Evolutionary conservation across 2,888 invertebrate species (phyloP).

Genomic region (Xanthorhoe spadicearia): DNA sequence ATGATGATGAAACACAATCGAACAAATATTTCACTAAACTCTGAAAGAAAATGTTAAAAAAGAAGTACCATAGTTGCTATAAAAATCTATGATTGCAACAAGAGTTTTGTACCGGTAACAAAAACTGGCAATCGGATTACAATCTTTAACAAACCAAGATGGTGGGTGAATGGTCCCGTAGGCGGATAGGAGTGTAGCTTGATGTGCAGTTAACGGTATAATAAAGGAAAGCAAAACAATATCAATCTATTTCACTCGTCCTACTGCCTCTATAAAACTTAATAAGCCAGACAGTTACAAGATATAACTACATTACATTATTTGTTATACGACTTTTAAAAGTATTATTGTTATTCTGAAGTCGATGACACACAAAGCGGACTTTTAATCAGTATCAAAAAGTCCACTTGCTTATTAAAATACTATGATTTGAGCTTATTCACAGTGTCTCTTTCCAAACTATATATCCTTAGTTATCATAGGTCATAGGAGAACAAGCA

Average conservation of each 20-base stretch:
- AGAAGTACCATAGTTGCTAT: too few species aligned
- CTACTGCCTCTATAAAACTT: slow-evolving; percentile 29
- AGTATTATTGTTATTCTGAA: background rate
- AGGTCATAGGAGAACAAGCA: too few species aligned
- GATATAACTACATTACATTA: slow-evolving; percentile 4
- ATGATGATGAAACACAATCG: too few species aligned
- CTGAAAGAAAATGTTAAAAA: too few species aligned
- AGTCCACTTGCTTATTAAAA: too few species aligned
- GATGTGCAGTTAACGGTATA: slow-evolving; percentile 42
- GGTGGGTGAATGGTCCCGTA: slow-evolving; percentile 38
- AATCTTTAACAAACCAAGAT: background rate
- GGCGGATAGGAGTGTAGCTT: slow-evolving; percentile 41
- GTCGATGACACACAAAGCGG: background rate
- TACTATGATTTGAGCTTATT: too few species aligned
- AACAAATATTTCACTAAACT: too few species aligned
- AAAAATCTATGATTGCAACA: background rate
- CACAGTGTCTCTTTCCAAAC: too few species aligned
- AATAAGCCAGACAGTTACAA: slow-evolving; percentile 20
- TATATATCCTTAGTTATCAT: too few species aligned
- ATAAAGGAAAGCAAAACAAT: slow-evolving; percentile 40
- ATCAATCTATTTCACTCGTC: slow-evolving; percentile 27
- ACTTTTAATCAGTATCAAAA: too few species aligned
- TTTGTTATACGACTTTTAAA: slow-evolving; percentile 12
- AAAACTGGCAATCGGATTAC: slow-evolving; percentile 18
- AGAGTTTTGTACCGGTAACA: slow-evolving; percentile 3